Conservation (phyloP, 2,113 vertebrate genomes). For the Otocyon megalotis region DNA sequence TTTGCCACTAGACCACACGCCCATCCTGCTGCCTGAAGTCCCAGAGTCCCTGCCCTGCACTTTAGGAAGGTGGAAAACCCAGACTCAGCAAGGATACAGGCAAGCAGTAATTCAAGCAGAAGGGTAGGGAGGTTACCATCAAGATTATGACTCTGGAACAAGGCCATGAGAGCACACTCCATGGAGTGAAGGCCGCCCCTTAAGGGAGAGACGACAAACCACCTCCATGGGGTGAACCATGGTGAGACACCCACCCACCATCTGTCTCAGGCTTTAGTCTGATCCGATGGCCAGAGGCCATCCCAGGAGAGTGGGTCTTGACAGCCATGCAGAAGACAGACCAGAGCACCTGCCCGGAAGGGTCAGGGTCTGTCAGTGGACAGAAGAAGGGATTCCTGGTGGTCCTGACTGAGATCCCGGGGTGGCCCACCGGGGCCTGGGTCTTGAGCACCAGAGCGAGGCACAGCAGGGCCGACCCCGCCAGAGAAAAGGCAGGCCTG, state of each 20-base stretch:
- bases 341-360: background rate
- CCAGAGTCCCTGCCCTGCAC: background rate
- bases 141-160: background rate
- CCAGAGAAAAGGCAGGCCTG: background rate
- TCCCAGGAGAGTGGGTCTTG: too few relatives aligned
- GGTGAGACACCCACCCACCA: accelerated
- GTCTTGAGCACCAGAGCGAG: background rate
- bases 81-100: background rate
- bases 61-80: background rate
- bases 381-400: background rate
- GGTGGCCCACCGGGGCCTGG: background rate
- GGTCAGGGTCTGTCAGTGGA: accelerated
- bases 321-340: background rate
- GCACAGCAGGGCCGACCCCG: background rate
- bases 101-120: accelerated
- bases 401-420: background rate
- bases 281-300: too few relatives aligned
- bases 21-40: background rate
- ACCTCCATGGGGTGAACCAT: too few relatives aligned
- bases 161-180: too few relatives aligned
- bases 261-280: accelerated
- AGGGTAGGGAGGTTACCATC: background rate
- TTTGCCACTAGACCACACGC: background rate
- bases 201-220: background rate
- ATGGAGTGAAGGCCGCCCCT: too few relatives aligned